phyloP scores from a whole-genome alignment of 2,113 vertebrate species.

The Podarcis muralis region DNA sequence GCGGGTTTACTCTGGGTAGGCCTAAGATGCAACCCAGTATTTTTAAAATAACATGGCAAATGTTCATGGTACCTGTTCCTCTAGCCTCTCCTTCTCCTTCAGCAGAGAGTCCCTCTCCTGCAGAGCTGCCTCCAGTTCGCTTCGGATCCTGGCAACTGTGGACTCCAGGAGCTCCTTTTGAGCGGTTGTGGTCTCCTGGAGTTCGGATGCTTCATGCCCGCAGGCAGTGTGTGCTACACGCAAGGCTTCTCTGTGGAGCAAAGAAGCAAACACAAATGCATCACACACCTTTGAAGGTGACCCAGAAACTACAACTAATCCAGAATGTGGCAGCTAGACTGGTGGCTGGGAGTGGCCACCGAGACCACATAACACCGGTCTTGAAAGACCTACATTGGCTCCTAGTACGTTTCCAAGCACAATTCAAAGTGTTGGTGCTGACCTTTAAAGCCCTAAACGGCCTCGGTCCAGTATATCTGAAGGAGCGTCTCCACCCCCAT shows the following conservation, averaged over 20 bases:
- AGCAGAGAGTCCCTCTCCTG: conserved; percentile 61
- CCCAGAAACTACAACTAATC: too few relatives aligned
- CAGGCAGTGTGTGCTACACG: conserved; percentile 62
- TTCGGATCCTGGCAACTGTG: conserved; percentile 62
- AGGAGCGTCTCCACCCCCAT: too few relatives aligned
- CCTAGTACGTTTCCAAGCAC: too few relatives aligned
- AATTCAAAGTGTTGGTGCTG: too few relatives aligned
- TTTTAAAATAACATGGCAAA: not conserved
- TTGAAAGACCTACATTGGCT: too few relatives aligned
- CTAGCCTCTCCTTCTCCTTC: conserved; percentile 63
- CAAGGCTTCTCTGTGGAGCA: conserved; percentile 67
- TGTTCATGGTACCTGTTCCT: conserved; percentile 56
- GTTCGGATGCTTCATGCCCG: conserved; percentile 62
- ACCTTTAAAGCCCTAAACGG: too few relatives aligned
- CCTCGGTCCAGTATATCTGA: too few relatives aligned
- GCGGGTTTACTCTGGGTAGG: too few relatives aligned
- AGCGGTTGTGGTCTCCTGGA: conserved; percentile 48
- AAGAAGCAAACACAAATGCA: not conserved
- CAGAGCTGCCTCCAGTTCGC: conserved; percentile 60
- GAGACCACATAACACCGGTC: too few relatives aligned
- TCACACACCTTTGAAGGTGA: not conserved
- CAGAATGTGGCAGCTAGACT: too few relatives aligned
- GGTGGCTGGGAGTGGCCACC: too few relatives aligned
- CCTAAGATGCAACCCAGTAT: not conserved
- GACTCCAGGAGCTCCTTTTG: conserved; percentile 72